Percentiles rank a stretch among this genome's conserved stretches.
These are phyloP conservation scores for Pseudococcus jackbeardsleyi DNA, from an alignment of 2,888 invertebrate species.

Conservation along the genomic window DNA sequence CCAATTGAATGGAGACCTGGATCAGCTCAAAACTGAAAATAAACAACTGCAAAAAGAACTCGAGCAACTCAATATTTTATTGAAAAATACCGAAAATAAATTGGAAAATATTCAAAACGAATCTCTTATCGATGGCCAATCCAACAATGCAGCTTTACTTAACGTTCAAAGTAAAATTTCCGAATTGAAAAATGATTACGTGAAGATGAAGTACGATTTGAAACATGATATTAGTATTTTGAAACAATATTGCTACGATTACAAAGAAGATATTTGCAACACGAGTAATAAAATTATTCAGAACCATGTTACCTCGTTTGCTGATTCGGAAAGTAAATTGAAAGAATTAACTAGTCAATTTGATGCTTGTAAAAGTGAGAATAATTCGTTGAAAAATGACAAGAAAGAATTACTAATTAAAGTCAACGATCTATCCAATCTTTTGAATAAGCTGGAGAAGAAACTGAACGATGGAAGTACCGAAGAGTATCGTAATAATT, in stretches of 20 bases:
- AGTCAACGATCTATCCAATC: conserved; percentile 58
- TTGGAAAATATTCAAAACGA: conserved; percentile 33
- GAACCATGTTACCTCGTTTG: background rate
- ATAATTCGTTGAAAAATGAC: conserved; percentile 34
- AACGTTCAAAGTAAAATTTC: background rate
- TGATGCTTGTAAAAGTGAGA: background rate
- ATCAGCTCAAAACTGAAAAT: conserved; percentile 28
- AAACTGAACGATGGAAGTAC: conserved; percentile 60
- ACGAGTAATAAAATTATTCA: conserved; percentile 30
- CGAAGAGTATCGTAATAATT: conserved; percentile 51
- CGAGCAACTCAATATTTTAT: background rate
- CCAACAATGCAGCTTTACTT: background rate
- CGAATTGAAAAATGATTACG: conserved; percentile 39
- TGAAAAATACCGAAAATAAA: conserved; percentile 31
- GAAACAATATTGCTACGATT: conserved; percentile 27
- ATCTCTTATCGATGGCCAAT: background rate
- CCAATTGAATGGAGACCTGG: background rate
- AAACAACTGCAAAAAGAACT: conserved; percentile 14
- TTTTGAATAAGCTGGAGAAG: conserved; percentile 62
- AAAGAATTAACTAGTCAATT: background rate
- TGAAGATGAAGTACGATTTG: conserved; percentile 26
- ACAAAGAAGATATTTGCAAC: background rate
- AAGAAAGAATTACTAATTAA: conserved; percentile 51
- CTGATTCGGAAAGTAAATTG: conserved; percentile 19
- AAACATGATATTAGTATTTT: conserved; percentile 9